Conservation (phyloP, 1,140 invertebrate genomes). For the Cotesia glomerata region DNA sequence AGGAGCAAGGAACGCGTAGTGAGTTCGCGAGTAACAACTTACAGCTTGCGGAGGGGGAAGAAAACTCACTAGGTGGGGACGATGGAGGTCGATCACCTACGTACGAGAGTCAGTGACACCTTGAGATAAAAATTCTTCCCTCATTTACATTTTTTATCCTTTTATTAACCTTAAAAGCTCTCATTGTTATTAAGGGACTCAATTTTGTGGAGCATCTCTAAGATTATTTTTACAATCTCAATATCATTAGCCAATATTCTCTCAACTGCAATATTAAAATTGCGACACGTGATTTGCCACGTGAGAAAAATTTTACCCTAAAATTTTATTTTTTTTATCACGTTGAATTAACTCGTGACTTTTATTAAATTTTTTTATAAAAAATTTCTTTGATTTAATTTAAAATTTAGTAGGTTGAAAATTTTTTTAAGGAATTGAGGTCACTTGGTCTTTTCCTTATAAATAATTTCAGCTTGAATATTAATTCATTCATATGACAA, state of each 20-base stretch:
- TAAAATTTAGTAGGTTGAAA: neutral
- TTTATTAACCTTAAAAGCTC: conserved; percentile 30
- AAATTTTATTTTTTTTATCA: neutral
- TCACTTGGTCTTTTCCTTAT: neutral
- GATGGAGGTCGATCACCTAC: conserved; percentile 64
- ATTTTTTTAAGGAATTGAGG: neutral
- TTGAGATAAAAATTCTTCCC: conserved; percentile 45
- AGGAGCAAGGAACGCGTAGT: conserved; percentile 14
- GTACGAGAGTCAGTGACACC: conserved; percentile 64
- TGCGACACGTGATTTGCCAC: too few species aligned
- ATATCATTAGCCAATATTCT: neutral
- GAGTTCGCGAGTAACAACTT: conserved; percentile 24
- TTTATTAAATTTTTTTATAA: neutral
- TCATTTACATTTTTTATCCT: conserved; percentile 34
- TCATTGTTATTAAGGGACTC: neutral
- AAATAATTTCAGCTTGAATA: neutral
- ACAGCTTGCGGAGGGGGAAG: conserved; percentile 37
- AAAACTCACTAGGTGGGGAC: conserved; percentile 39
- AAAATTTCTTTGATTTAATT: too few species aligned
- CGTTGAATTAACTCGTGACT: conserved; percentile 1
- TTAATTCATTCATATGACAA: too few species aligned
- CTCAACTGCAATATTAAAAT: too few species aligned
- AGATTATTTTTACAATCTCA: neutral
- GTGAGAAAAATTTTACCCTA: neutral
- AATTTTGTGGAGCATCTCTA: neutral